These are phyloP conservation scores for Pygoscelis antarcticus DNA, from an alignment of 2,113 vertebrate species.

Conservation along the genomic window DNA sequence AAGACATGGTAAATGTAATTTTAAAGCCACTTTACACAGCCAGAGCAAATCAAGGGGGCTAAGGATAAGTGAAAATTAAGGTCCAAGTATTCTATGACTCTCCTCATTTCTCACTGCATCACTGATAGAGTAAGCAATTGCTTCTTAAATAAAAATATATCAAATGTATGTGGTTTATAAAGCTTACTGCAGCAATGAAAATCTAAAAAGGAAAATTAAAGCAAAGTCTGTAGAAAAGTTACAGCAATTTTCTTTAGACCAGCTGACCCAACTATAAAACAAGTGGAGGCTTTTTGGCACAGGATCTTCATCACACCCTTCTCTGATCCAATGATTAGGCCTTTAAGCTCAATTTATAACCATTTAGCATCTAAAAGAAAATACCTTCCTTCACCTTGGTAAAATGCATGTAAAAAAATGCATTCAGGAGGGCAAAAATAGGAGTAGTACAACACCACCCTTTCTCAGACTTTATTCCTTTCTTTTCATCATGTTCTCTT, in stretches of 20 bases:
- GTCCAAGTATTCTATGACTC: neutral
- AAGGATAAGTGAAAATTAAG: neutral
- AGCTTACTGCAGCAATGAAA: neutral
- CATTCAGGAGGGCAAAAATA: neutral
- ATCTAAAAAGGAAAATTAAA: neutral
- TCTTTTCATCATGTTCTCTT: neutral
- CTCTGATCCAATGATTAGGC: neutral
- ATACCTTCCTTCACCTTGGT: neutral
- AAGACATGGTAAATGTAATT: neutral
- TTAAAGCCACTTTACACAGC: neutral
- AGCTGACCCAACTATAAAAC: neutral
- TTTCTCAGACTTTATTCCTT: neutral
- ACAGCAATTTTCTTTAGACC: neutral
- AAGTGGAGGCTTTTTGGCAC: neutral
- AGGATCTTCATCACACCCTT: neutral
- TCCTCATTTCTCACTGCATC: neutral
- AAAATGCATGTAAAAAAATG: neutral
- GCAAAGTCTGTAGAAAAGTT: neutral
- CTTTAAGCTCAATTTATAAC: neutral
- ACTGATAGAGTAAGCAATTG: neutral
- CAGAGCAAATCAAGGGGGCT: neutral
- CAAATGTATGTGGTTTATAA: neutral
- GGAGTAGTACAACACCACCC: accelerated
- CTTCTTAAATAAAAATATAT: neutral
- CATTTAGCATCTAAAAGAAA: neutral